Base-by-base conservation (phyloP, 1,140 invertebrate species). In the Leptoteleia sp. region DNA sequence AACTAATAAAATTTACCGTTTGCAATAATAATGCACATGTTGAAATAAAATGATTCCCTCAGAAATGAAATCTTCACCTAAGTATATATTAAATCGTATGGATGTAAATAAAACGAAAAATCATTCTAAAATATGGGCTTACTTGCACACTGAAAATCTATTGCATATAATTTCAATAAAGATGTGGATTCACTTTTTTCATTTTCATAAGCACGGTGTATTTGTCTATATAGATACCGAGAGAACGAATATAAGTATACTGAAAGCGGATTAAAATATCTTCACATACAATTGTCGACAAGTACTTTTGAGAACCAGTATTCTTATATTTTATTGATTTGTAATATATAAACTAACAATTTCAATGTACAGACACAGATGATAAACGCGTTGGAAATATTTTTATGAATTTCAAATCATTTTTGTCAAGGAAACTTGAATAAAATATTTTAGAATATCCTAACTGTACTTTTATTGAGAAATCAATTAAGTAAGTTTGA, bases 251-350 rank as follows among this genome's bases (percentile, higher is more conserved):
- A 43, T 61, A 54, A 54, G 19, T 52, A 37, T 29, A 15, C 31
- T 37, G 31, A 71, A 71, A 71, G 67, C 55, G 37, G 67, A 71
- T 71, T 50, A 52, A 47, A 43, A 71, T 33, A 71, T 54, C 47
- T 71, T 48, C 13, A 35, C 55, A 35, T 61, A 37, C 47, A 52
- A 71, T 50, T 61, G 52, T 71, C 55, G 16, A 52, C 45, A 35
- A 50, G 37, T 27, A 50, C 61, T 61, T 35, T 57, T 50, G 25
- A 38, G 25, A 19, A 35, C 27, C 25, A 37, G 47, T 70, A 37
- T 52, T 59, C 65, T 59, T 40, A 48, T 38, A 59, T 59, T 47
- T 33, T 59, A 50, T 64, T 50, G 61, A 64, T 64, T 64, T 16
- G 37, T 43, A 27, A 52, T 38, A 52, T 13, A 33, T 35, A 31